These are phyloP conservation scores for Xiphorhynchus elegans DNA, from an alignment of 2,113 vertebrate species.

Conservation along the genomic window DNA sequence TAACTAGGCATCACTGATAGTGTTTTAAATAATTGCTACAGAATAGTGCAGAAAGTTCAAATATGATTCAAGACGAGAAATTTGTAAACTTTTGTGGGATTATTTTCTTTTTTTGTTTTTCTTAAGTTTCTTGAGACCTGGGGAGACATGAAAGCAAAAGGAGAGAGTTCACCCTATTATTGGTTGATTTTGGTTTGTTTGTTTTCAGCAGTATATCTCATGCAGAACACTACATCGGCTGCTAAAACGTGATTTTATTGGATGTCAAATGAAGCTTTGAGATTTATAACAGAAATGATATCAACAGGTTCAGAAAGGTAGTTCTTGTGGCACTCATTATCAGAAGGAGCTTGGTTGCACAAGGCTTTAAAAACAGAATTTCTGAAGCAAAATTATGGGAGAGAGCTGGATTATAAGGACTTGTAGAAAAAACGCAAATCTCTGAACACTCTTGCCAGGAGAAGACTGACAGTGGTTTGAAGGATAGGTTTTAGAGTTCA, in stretches of 20 bases:
- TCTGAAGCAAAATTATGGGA: not conserved
- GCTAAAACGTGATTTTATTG: not conserved
- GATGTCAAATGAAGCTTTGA: not conserved
- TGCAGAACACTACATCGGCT: not conserved
- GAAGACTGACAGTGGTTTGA: not conserved
- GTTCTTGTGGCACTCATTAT: not conserved
- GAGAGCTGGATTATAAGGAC: not conserved
- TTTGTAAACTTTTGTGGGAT: not conserved
- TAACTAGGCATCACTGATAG: not conserved
- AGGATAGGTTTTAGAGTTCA: not conserved
- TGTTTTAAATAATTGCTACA: not conserved
- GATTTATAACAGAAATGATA: not conserved
- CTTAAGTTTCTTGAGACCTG: not conserved
- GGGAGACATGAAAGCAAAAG: not conserved
- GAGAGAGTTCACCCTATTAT: not conserved
- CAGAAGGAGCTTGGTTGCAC: not conserved
- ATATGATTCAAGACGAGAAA: not conserved
- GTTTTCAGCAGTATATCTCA: not conserved
- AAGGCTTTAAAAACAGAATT: not conserved
- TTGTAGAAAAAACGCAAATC: not conserved
- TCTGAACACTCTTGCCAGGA: not conserved
- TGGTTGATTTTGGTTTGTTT: not conserved
- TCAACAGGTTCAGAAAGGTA: not conserved
- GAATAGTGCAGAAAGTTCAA: not conserved
- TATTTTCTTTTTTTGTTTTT: not conserved